phyloP scores from a whole-genome alignment of 2,888 invertebrate genomes.

The Aquatica leii region DNA sequence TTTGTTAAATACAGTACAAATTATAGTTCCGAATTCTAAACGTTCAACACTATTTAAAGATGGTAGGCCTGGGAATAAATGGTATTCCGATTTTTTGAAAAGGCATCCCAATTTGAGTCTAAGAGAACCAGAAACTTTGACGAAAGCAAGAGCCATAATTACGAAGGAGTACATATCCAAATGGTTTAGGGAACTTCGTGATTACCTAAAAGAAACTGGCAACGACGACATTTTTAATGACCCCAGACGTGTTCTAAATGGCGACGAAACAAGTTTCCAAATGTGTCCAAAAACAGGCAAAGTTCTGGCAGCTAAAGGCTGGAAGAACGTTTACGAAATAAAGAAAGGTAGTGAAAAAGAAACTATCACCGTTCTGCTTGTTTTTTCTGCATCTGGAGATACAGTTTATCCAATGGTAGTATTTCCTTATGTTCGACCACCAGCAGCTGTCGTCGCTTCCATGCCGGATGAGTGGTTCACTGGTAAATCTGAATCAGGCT shows the following conservation, averaged over 20 bases:
- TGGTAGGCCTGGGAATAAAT: neutral
- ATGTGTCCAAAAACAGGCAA: neutral
- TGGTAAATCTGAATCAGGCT: conserved; percentile 43
- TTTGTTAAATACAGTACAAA: neutral
- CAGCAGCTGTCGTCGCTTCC: conserved; percentile 35
- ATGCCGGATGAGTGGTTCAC: conserved; percentile 25
- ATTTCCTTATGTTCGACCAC: conserved; percentile 42
- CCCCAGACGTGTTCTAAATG: neutral
- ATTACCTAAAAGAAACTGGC: neutral
- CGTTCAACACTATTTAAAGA: neutral
- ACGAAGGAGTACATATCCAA: neutral
- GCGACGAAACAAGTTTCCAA: neutral
- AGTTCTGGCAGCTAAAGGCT: neutral
- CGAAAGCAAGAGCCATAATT: neutral
- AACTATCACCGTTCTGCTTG: conserved; percentile 16
- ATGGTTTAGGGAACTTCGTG: neutral
- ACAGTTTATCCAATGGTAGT: neutral
- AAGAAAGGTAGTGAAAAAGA: too few species aligned
- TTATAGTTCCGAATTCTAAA: neutral
- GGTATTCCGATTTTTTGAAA: conserved; percentile 6
- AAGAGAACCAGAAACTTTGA: too few species aligned
- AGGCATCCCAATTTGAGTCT: neutral
- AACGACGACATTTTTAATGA: neutral
- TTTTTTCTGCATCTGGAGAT: neutral
- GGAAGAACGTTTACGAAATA: too few species aligned